These are phyloP conservation scores for Stegophylla sp. DNA, from an alignment of 2,888 invertebrate species.

Conservation along the genomic window DNA sequence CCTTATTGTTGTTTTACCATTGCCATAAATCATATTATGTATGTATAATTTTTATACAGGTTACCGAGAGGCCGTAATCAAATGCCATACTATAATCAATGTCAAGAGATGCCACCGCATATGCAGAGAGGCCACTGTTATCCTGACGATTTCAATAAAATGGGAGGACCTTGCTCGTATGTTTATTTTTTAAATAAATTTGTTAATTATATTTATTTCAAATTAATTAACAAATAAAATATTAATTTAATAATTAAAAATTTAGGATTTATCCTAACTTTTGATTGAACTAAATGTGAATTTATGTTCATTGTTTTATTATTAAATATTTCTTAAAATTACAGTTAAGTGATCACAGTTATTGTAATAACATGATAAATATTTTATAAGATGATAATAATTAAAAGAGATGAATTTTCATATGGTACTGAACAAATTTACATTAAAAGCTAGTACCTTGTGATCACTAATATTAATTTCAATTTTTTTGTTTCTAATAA, in stretches of 20 bases:
- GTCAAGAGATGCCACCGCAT: constrained; percentile 63
- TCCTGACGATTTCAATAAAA: constrained; percentile 60
- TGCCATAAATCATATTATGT: not conserved
- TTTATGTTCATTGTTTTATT: too few species aligned
- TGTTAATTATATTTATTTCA: too few species aligned
- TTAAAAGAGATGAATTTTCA: not conserved
- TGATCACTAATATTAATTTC: constrained; percentile 10
- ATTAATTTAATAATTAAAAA: too few species aligned
- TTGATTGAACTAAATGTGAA: too few species aligned
- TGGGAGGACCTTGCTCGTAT: constrained; percentile 61
- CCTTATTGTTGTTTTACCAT: not conserved
- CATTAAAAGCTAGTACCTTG: constrained; percentile 53
- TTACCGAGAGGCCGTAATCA: constrained; percentile 64
- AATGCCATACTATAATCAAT: constrained; percentile 63
- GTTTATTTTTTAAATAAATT: constrained; percentile 36
- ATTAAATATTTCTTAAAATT: too few species aligned
- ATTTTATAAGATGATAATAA: too few species aligned
- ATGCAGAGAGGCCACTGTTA: constrained; percentile 64
- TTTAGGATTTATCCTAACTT: too few species aligned
- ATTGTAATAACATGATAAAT: too few species aligned
- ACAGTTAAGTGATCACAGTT: too few species aligned
- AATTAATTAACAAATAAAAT: too few species aligned
- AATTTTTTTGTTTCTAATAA: constrained; percentile 2
- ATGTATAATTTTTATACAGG: constrained; percentile 60
- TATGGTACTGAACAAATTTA: constrained; percentile 47